Percentiles rank a stretch among this genome's conserved stretches.
These are phyloP conservation scores for Clistopyga incitator DNA, from an alignment of 2,888 invertebrate species.

Conservation along the genomic window DNA sequence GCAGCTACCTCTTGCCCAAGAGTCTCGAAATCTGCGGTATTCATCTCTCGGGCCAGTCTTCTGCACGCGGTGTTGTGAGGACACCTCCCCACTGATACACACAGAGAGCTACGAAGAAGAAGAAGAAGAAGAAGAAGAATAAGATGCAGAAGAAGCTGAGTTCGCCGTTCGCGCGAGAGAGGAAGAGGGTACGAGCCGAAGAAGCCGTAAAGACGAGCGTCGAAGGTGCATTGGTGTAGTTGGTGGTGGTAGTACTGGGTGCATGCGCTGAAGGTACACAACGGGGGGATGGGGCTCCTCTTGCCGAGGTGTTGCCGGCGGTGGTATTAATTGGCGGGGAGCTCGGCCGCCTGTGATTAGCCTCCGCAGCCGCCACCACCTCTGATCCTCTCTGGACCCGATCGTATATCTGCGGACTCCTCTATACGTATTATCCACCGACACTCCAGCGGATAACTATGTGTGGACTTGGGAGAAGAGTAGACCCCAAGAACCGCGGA, in stretches of 20 bases:
- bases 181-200: conserved; percentile 29
- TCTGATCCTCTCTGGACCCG: conserved; percentile 70
- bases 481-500: conserved; percentile 4
- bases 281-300: conserved; percentile 38
- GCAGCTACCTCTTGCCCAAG: conserved; percentile 59
- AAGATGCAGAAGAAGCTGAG: conserved; percentile 26
- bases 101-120: background rate
- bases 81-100: conserved; percentile 44
- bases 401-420: conserved; percentile 71
- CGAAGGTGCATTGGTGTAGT: conserved; percentile 28
- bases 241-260: conserved; percentile 54
- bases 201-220: conserved; percentile 30
- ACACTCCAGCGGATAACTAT: conserved; percentile 33
- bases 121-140: conserved; percentile 26
- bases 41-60: conserved; percentile 58
- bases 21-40: conserved; percentile 64
- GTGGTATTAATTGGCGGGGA: conserved; percentile 82
- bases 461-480: conserved; percentile 44
- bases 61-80: conserved; percentile 47
- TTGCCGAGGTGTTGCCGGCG: conserved; percentile 79
- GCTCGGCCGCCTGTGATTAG: conserved; percentile 77
- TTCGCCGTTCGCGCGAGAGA: background rate
- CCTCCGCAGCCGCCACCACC: conserved; percentile 73
- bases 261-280: conserved; percentile 51
- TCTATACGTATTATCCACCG: conserved; percentile 34